Evolutionary conservation across 1,140 invertebrate genomes (phyloP).

Genomic region (Pinna nobilis): DNA sequence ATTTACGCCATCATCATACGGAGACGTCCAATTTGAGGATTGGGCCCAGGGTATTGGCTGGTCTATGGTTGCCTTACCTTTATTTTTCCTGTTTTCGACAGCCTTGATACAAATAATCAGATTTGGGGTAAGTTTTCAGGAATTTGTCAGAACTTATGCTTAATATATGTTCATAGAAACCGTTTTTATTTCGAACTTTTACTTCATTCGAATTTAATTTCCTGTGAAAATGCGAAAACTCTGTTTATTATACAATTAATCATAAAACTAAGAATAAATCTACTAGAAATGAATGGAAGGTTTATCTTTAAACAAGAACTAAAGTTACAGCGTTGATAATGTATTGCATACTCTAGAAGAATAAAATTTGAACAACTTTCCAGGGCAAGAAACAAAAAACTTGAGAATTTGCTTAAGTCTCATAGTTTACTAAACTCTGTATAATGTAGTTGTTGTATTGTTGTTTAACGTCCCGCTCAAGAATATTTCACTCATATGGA

Average conservation of each 20-base stretch:
- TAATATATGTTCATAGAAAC: background rate
- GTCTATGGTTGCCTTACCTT: slow-evolving; percentile 44
- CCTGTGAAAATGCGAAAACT: background rate
- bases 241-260: background rate
- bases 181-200: background rate
- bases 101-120: slow-evolving; percentile 30
- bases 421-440: background rate
- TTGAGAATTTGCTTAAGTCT: too few relatives aligned
- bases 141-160: too few relatives aligned
- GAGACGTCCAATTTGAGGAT: slow-evolving; percentile 45
- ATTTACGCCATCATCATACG: slow-evolving; percentile 46
- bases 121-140: slow-evolving; percentile 37
- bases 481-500: too few relatives aligned
- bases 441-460: too few relatives aligned
- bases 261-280: background rate
- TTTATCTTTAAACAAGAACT: background rate
- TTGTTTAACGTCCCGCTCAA: too few relatives aligned
- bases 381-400: background rate
- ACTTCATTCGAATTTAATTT: background rate
- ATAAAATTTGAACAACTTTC: background rate
- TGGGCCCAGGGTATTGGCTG: slow-evolving; percentile 57
- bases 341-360: too few relatives aligned
- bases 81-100: slow-evolving; percentile 38
- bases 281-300: too few relatives aligned
- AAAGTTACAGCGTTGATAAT: background rate